Base-by-base conservation (phyloP, 2,797 vertebrate species). In the Halcyon badia region DNA sequence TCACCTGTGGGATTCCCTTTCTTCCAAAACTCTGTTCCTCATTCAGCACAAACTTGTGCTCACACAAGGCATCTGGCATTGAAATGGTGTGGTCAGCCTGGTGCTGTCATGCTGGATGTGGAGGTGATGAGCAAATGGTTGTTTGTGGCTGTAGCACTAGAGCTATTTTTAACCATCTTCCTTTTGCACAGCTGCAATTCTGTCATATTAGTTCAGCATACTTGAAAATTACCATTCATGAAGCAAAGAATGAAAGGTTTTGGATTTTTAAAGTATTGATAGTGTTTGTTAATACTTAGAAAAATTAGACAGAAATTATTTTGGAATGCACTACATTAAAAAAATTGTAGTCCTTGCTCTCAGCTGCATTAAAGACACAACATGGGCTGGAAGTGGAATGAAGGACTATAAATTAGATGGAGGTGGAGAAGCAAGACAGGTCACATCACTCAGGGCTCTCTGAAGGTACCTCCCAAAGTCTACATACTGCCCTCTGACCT, bases 151-250 rank as follows among this genome's bases (percentile, higher is more conserved):
- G 33, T 0, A 61, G 16, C 0, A 0, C 31, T 76, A n/a, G 54
- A 90, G 79, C 31, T 94, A 72, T 86, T 95, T 94, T 90, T 88
- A 90, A 73, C 44, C 28, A 14, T 60, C 69, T 81, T 88, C 37
- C 37, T 86, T 76, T 58, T 72, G 25, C 60, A 76, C 76, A 83
- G 65, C 78, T 92, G 81, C 79, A 82, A 5, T 44, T 58, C 25
- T 70, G 79, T 83, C 61, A 10, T 81, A 22, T 69, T 72, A 54
- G 46, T 65, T 91, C 69, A 69, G n/a, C 30, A 69, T 72, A 39
- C 72, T 56, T 72, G 69, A 94, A 94, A 92, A 82, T 64, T 49
- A 79, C 22, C 20, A 35, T 73, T 89, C 15, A 46, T 44, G 41
- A 80, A 65, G 28, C 39, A 77, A 84, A 54, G 28, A 66, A 66